Evolutionary conservation across 2,888 invertebrate genomes (phyloP).

Genomic region (Cepaea hortensis): DNA sequence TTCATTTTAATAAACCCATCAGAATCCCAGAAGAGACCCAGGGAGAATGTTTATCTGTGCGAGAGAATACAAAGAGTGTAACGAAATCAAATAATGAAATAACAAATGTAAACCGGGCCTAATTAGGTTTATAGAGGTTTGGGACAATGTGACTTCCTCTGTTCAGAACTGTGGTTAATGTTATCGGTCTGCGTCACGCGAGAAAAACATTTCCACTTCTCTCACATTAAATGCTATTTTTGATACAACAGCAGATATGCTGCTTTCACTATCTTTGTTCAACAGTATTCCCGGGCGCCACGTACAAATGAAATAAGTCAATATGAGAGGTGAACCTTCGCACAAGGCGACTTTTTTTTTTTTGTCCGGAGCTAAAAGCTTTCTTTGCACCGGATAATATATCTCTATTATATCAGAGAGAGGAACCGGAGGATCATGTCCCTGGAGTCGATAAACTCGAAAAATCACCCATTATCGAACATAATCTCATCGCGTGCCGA

Average conservation of each 20-base stretch:
- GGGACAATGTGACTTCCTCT: slow-evolving; percentile 44
- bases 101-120: slow-evolving; percentile 41
- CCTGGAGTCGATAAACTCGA: slow-evolving; percentile 37
- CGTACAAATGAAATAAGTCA: slow-evolving; percentile 43
- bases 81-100: slow-evolving; percentile 42
- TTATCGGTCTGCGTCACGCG: slow-evolving; percentile 38
- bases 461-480: slow-evolving; percentile 38
- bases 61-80: slow-evolving; percentile 32
- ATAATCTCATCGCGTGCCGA: slow-evolving; percentile 42
- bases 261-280: slow-evolving; percentile 34
- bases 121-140: slow-evolving; percentile 45
- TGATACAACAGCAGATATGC: slow-evolving; percentile 37
- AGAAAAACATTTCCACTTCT: slow-evolving; percentile 24
- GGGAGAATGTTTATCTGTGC: slow-evolving; percentile 19
- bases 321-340: slow-evolving; percentile 40
- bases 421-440: slow-evolving; percentile 1
- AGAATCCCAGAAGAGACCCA: neutral
- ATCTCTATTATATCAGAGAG: slow-evolving; percentile 40
- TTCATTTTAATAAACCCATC: slow-evolving; percentile 37
- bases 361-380: slow-evolving; percentile 41
- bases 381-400: slow-evolving; percentile 43
- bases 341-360: slow-evolving; percentile 13
- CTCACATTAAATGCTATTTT: slow-evolving; percentile 40
- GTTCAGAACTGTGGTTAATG: slow-evolving; percentile 33
- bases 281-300: slow-evolving; percentile 31